Evolutionary conservation across 2,888 invertebrate species (phyloP).

Genomic region (Hesperia comma): DNA sequence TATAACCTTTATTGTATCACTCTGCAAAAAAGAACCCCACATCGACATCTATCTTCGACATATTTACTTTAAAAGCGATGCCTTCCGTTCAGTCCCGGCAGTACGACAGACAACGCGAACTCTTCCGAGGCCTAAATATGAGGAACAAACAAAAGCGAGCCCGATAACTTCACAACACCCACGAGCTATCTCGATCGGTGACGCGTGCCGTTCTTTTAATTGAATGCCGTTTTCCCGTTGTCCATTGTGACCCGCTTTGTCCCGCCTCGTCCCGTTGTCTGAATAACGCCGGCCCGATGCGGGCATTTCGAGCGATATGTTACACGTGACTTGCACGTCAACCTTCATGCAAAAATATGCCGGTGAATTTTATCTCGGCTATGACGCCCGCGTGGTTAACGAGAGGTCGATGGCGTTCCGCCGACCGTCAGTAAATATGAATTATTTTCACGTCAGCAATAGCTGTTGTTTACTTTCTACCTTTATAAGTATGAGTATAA

Average conservation of each 20-base stretch:
- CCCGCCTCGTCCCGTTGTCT: not conserved
- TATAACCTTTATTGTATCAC: no score
- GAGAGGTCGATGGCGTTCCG: not conserved
- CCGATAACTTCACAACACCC: constrained; percentile 1
- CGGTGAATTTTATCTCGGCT: constrained; percentile 2
- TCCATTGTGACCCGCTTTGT: constrained; percentile 10
- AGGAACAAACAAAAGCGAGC: not conserved
- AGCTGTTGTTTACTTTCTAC: no score
- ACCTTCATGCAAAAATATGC: not conserved
- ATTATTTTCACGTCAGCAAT: no score
- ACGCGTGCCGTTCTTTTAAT: constrained; percentile 21
- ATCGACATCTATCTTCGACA: no score
- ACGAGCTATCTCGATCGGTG: constrained; percentile 22
- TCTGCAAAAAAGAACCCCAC: no score
- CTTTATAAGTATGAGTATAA: no score
- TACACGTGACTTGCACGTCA: constrained; percentile 15
- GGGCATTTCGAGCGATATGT: constrained; percentile 1
- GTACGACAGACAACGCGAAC: not conserved
- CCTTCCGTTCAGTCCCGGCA: no score
- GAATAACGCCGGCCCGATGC: not conserved
- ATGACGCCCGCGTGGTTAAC: not conserved
- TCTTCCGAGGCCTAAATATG: not conserved
- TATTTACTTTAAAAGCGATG: no score
- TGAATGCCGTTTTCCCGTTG: constrained; percentile 27
- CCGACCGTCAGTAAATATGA: no score